phyloP scores from a whole-genome alignment of 64 coral and sea anemone species.

The Pocillopora verrucosa region DNA sequence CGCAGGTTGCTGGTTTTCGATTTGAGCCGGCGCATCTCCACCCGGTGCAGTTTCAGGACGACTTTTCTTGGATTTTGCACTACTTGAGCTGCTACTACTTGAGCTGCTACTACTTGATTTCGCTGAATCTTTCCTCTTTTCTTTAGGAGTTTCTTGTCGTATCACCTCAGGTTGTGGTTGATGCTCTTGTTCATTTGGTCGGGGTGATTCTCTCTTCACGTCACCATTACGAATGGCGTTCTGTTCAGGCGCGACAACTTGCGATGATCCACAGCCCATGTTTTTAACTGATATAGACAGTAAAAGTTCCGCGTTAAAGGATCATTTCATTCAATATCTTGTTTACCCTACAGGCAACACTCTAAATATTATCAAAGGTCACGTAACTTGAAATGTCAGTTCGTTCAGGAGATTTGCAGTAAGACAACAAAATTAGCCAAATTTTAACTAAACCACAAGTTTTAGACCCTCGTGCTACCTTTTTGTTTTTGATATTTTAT shows the following conservation, averaged over 20 bases:
- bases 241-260: background rate
- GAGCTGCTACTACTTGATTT: conserved; percentile 49
- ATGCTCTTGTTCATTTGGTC: conserved; percentile 15
- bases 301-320: background rate
- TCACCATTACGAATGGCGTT: background rate
- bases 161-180: conserved; percentile 1
- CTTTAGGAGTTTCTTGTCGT: background rate
- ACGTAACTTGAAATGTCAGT: no score
- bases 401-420: no score
- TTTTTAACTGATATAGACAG: background rate
- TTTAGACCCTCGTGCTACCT: no score
- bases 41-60: conserved; percentile 17
- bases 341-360: no score
- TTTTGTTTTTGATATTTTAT: no score
- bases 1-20: background rate
- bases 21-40: background rate
- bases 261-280: conserved; percentile 27
- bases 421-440: no score
- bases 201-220: conserved; percentile 11
- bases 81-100: conserved; percentile 44
- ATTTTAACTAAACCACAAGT: no score
- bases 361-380: no score
- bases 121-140: conserved; percentile 22
- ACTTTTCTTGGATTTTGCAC: conserved; percentile 43
- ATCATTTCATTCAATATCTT: background rate